Evolutionary conservation across 2,888 invertebrate species (phyloP).

Genomic region (Orgyia antiqua): DNA sequence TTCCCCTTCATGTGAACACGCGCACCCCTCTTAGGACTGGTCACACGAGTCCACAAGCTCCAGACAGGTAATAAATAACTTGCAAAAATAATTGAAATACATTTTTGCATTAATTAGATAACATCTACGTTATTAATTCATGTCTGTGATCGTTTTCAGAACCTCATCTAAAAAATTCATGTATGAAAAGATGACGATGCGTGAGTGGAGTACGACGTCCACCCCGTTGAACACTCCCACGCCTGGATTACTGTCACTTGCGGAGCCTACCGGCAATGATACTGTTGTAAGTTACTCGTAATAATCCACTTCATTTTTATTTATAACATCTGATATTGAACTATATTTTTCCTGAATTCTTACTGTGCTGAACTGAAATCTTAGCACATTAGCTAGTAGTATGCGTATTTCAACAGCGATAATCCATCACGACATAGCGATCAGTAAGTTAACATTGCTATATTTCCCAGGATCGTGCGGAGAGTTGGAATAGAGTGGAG

Average conservation of each 20-base stretch:
- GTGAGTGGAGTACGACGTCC: constrained; percentile 65
- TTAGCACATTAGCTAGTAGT: too few species aligned
- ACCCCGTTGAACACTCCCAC: constrained; percentile 57
- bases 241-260: constrained; percentile 68
- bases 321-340: too few species aligned
- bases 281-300: constrained; percentile 43
- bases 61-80: constrained; percentile 52
- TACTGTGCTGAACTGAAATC: too few species aligned
- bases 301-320: too few species aligned
- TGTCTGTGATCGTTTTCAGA: too few species aligned
- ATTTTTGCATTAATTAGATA: background rate
- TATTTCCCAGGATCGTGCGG: constrained; percentile 79
- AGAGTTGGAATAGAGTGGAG: constrained; percentile 71
- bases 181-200: constrained; percentile 74
- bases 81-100: background rate
- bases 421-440: too few species aligned
- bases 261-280: constrained; percentile 53
- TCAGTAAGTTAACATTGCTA: too few species aligned
- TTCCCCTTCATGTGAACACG: constrained; percentile 84
- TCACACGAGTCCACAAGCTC: constrained; percentile 67
- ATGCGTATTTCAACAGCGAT: too few species aligned
- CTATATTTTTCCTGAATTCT: too few species aligned
- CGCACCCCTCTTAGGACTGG: constrained; percentile 58
- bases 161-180: constrained; percentile 75
- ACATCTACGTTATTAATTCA: too few species aligned